phyloP scores from a whole-genome alignment of 2,888 invertebrate species.

The Theodoxus fluviatilis region DNA sequence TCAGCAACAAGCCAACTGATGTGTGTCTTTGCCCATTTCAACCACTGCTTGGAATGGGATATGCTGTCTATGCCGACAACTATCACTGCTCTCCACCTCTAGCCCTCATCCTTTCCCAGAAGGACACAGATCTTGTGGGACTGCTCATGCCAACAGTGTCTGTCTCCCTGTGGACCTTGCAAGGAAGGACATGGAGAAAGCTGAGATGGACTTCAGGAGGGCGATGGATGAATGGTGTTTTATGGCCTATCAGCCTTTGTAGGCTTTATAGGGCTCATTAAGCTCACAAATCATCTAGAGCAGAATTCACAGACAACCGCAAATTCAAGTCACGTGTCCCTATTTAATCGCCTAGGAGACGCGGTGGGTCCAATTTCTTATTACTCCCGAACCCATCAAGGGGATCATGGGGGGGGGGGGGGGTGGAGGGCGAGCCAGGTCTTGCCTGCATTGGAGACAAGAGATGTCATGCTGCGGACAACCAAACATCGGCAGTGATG shows the following conservation, averaged over 20 bases:
- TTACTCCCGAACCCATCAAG: no score
- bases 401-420: background rate
- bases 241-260: no score
- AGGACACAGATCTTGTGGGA: slow-evolving; percentile 22
- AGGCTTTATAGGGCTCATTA: no score
- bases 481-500: background rate
- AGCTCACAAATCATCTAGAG: no score
- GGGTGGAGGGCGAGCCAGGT: no score
- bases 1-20: slow-evolving; percentile 23
- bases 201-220: background rate
- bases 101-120: background rate
- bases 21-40: background rate
- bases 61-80: slow-evolving; percentile 27
- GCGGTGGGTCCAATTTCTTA: no score
- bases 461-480: slow-evolving; percentile 19
- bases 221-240: no score
- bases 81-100: slow-evolving; percentile 27
- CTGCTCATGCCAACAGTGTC: slow-evolving; percentile 17
- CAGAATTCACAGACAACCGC: no score
- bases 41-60: slow-evolving; percentile 7
- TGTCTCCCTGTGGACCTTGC: slow-evolving; percentile 24
- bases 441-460: no score
- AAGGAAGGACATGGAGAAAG: background rate
- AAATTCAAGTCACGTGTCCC: no score
- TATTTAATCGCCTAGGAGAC: no score